Base-by-base conservation (phyloP, 2,888 invertebrate genomes). In the Alentia gelatinosa region DNA sequence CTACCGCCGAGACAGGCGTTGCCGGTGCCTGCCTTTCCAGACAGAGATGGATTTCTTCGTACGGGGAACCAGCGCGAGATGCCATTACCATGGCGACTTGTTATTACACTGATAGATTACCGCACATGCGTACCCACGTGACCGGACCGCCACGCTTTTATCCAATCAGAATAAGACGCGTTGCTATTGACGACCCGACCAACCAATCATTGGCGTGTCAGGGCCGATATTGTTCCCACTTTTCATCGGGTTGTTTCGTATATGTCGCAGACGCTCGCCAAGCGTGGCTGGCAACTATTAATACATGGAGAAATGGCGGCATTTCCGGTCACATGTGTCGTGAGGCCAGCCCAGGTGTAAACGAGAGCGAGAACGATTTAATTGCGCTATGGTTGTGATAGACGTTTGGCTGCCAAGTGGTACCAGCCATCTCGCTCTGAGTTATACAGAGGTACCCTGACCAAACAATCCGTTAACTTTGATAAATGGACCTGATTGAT, bases 131-230 rank as follows among this genome's bases (percentile, higher is more conserved):
- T 35, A 4, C 3, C 79, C 79, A 39, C 37, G 79, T 79, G 79
- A 37, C 79, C 79, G 4, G 23, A 19, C 39, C 79, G 15, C 35
- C 37, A 15, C 37, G 79, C 79, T 79, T 39, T 79, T 79, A 79
- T 79, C 79, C 79, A 79, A 79, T 79, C 79, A 79, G 39, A 79
- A 79, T 79, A 79, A 79, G 35, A 39, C 26, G 79, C 79, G 79
- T 79, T 79, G 79, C 79, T 39, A 79, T 79, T 79, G 79, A 79
- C 79, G 39, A 79, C 39, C 4, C 37, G 0, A 39, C 79, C 39
- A 39, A 79, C 79, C 79, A 79, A 79, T 79, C 37, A 79, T 79
- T 79, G 79, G 79, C 79, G 79, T 39, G 79, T 79, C 79, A 39
- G 15, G 35, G 79, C 79, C n/a, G 79, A 68, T 68, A 68, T 68